These are phyloP conservation scores for Sialis lutaria DNA, from an alignment of 2,888 invertebrate genomes.

Conservation along the genomic window DNA sequence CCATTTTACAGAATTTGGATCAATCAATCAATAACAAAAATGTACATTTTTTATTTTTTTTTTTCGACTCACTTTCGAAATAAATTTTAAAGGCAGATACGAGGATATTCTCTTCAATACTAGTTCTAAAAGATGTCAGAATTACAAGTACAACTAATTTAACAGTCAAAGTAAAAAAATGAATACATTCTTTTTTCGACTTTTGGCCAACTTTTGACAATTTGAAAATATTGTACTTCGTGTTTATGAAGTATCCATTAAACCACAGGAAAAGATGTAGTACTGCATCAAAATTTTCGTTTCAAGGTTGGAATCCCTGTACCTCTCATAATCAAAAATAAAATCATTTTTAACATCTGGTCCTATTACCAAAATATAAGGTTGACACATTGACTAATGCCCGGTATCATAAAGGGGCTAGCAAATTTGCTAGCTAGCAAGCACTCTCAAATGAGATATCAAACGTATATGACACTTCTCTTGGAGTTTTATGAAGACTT, in stretches of 20 bases:
- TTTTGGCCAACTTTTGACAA: neutral
- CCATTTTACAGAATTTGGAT: neutral
- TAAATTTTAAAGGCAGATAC: neutral
- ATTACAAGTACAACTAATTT: too few relatives aligned
- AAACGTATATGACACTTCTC: too few relatives aligned
- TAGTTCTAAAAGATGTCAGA: too few relatives aligned
- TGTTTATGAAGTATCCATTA: too few relatives aligned
- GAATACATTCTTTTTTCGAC: neutral
- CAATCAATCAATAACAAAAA: neutral
- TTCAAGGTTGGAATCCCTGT: neutral
- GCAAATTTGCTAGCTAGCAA: too few relatives aligned
- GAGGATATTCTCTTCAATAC: too few relatives aligned
- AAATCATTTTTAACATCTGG: neutral
- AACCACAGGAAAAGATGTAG: too few relatives aligned
- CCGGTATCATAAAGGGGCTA: too few relatives aligned
- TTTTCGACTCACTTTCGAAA: neutral
- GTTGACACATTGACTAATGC: neutral
- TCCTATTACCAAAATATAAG: neutral
- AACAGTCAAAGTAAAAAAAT: too few relatives aligned
- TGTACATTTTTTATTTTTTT: too few relatives aligned
- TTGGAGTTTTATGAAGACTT: too few relatives aligned
- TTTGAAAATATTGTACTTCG: neutral
- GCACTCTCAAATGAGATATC: too few relatives aligned
- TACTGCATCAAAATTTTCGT: neutral
- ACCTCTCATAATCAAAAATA: neutral